Conservation (phyloP, 2,797 vertebrate genomes). For the Eremophila alpestris region DNA sequence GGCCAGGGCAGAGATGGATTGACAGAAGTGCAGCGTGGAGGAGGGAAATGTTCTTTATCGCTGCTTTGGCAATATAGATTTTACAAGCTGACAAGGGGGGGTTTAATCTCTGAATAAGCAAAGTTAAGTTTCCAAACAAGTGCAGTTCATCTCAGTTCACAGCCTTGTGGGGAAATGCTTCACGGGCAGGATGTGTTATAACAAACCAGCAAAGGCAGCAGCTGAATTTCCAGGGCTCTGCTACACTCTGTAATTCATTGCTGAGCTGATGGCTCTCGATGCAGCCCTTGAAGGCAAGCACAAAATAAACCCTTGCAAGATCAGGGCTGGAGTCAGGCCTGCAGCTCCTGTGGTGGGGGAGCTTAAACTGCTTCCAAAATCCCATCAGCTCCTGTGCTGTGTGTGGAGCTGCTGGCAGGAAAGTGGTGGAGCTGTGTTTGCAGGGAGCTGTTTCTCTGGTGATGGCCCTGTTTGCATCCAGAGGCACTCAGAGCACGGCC, state of each 20-base stretch:
- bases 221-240: background rate
- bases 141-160: background rate
- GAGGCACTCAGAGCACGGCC: background rate
- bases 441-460: background rate
- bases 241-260: background rate
- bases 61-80: background rate
- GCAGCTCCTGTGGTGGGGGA: background rate
- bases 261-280: background rate
- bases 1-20: background rate
- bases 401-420: background rate
- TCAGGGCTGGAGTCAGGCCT: background rate
- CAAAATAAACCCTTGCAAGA: background rate
- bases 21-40: background rate
- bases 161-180: background rate
- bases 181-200: background rate
- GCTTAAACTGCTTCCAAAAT: background rate
- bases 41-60: background rate
- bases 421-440: background rate
- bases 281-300: background rate
- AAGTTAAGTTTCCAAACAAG: slow-evolving; percentile 39
- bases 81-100: background rate
- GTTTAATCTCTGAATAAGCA: slow-evolving; percentile 29
- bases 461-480: background rate
- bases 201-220: background rate
- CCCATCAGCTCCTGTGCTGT: background rate